Base-by-base conservation (phyloP, 2,797 vertebrate species). In the Paratrypauchen microcephalus region DNA sequence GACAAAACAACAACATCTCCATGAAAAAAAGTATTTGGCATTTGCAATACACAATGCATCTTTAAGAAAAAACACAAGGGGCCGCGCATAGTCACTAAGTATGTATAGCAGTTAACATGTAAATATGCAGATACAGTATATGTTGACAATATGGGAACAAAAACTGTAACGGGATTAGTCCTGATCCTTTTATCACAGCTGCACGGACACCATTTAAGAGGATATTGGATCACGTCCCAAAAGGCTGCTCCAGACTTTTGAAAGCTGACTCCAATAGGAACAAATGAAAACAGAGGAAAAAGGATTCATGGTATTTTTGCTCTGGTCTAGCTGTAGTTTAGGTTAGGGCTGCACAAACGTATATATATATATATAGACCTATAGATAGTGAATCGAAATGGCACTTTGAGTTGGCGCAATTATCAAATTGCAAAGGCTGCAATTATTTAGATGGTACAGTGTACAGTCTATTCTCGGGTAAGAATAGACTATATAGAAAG, bases 121-220 rank as follows among this genome's bases (percentile, higher is more conserved):
- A 88, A 91, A 92, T 88, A 88, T 79, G 83, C 83, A 79, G 84
- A 90, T 87, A 86, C 70, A 75, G 79, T 83, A 81, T 87, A 81
- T 81, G 80, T 71, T 83, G 70, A 92, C 87, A 90, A 90, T 91
- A 77, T 79, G 84, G 81, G 84, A 84, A 92, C 89, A 92, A 92
- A 88, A 45, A 83, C 83, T 86, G 79, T 87, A 92, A 91, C 84
- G 78, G 86, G 92, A 92, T 92, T 93, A 92, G 75, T 87, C 88
- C 73, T 86, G 90, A 92, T 91, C 89, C 89, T 89, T 88, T 91
- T 90, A 92, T 92, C 90, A 88, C 83, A 79, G 87, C 87, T 89
- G 83, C 74, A 77, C 86, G 84, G 88, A 81, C 88, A 89, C 88
- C 88, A 75, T 90, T 91, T 91, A 84, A 88, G 87, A 87, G 86